Conservation (phyloP, 2,113 vertebrate species). For the Chionomys nivalis region DNA sequence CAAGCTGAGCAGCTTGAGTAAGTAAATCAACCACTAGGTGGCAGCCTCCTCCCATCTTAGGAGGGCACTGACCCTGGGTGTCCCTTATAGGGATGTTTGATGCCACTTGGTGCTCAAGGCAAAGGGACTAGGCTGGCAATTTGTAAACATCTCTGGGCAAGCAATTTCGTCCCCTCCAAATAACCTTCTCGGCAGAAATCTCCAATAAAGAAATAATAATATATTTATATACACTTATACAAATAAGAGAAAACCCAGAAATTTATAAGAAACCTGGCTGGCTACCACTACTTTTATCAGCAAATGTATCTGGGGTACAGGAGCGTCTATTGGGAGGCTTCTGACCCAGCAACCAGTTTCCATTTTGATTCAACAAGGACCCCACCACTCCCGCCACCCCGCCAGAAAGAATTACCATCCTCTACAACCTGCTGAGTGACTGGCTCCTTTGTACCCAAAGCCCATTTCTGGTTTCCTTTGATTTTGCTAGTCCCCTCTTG, state of each 20-base stretch:
- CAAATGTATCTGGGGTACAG: background rate
- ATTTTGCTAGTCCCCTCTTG: fast-evolving
- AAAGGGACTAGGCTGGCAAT: background rate
- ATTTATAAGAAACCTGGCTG: background rate
- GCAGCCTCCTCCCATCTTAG: conserved; percentile 48
- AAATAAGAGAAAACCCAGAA: no score
- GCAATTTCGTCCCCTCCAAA: background rate
- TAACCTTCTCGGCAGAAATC: background rate
- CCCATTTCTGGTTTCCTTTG: background rate
- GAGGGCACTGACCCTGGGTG: fast-evolving
- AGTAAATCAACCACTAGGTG: conserved; percentile 67
- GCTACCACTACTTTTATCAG: background rate
- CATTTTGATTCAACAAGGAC: background rate
- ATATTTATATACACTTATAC: no score
- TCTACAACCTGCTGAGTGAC: background rate
- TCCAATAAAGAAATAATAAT: background rate
- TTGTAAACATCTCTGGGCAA: background rate
- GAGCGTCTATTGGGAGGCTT: background rate
- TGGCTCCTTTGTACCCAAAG: fast-evolving
- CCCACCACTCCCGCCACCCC: no score
- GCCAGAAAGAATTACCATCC: no score
- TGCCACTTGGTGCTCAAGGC: fast-evolving
- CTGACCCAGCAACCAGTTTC: no score
- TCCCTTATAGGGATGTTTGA: background rate
- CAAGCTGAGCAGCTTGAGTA: background rate